Conservation (phyloP, 2,888 invertebrate genomes). For the Trissolcus japonicus region DNA sequence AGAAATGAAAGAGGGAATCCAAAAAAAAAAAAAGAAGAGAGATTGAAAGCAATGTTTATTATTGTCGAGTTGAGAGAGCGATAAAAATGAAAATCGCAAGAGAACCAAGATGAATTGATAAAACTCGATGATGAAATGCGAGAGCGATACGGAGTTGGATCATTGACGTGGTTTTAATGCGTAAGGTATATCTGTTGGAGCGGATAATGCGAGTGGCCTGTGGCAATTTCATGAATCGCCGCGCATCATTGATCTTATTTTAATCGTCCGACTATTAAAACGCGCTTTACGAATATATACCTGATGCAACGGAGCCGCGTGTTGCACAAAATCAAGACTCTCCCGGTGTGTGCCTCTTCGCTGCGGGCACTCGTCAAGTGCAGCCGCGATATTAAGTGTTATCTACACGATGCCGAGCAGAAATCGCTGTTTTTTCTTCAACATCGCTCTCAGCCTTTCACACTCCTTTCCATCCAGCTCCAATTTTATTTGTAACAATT, state of each 20-base stretch:
- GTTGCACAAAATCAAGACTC: constrained; percentile 49
- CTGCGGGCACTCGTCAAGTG: constrained; percentile 44
- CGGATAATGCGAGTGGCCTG: constrained; percentile 40
- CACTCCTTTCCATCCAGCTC: constrained; percentile 34
- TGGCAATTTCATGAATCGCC: constrained; percentile 48
- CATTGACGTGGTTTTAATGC: background rate
- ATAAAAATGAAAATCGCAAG: too few relatives aligned
- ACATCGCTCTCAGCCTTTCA: constrained; percentile 38
- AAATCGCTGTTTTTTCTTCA: constrained; percentile 19
- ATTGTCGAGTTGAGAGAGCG: too few relatives aligned
- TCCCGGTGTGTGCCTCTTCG: constrained; percentile 19
- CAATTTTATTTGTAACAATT: too few relatives aligned
- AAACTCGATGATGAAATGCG: background rate
- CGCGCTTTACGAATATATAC: constrained; percentile 52
- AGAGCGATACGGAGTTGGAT: too few relatives aligned
- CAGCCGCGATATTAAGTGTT: constrained; percentile 51
- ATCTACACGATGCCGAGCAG: constrained; percentile 32
- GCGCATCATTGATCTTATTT: constrained; percentile 58
- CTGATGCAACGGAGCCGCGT: constrained; percentile 41
- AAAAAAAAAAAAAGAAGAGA: background rate
- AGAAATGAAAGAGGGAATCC: background rate
- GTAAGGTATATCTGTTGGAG: constrained; percentile 46
- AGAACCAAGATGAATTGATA: too few relatives aligned
- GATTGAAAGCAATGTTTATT: too few relatives aligned
- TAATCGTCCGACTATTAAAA: constrained; percentile 59